These are phyloP conservation scores for Oreohelix idahoensis DNA, from an alignment of 1,140 invertebrate species.

Conservation along the genomic window DNA sequence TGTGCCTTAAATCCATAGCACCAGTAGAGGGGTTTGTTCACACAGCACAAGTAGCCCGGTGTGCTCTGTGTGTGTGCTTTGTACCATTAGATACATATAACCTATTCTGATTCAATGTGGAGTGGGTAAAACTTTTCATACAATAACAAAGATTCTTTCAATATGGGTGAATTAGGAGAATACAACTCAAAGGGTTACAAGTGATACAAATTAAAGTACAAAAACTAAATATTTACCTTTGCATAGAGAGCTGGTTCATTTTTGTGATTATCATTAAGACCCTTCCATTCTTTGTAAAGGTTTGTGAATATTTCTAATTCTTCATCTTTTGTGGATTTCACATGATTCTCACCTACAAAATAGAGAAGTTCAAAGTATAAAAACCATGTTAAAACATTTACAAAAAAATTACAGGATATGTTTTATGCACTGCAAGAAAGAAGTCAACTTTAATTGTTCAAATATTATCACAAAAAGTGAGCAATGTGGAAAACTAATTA, in stretches of 20 bases:
- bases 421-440: background rate
- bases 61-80: no score
- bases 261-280: slow-evolving; percentile 57
- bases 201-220: background rate
- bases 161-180: no score
- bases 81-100: no score
- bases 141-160: no score
- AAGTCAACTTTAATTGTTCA: background rate
- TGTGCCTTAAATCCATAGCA: no score
- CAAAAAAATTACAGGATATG: background rate
- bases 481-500: background rate
- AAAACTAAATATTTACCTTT: slow-evolving; percentile 71
- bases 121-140: no score
- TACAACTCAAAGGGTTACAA: no score
- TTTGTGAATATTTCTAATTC: slow-evolving; percentile 77
- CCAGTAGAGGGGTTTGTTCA: no score
- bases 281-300: slow-evolving; percentile 77
- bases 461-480: background rate
- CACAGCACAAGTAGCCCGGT: no score
- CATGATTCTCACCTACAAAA: background rate
- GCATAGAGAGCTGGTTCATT: slow-evolving; percentile 85
- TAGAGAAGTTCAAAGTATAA: background rate
- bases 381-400: background rate
- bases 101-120: no score
- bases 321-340: slow-evolving; percentile 47